These are phyloP conservation scores for Aegotheles bennettii DNA, from an alignment of 2,113 vertebrate genomes.

Conservation along the genomic window DNA sequence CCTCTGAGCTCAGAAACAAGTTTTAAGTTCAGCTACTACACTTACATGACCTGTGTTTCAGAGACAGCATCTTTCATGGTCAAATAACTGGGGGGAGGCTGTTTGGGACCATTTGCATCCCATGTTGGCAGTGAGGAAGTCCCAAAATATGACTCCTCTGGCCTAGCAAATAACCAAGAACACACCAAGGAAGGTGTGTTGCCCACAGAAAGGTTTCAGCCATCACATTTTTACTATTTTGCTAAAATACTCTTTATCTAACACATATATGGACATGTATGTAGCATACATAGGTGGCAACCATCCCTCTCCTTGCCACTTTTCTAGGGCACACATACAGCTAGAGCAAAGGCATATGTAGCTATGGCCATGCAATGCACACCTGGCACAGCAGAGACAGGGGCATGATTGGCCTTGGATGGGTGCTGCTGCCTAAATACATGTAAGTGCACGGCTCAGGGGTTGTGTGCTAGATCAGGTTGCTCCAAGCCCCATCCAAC, in stretches of 20 bases:
- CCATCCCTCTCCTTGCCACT: background rate
- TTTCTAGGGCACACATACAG: too few relatives aligned
- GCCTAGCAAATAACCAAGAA: background rate
- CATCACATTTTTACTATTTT: background rate
- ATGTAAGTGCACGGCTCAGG: rapidly evolving
- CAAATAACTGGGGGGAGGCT: background rate
- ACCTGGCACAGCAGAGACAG: background rate
- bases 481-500: too few relatives aligned
- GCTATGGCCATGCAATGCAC: rapidly evolving
- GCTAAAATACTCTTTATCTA: background rate
- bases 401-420: background rate
- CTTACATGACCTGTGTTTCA: background rate
- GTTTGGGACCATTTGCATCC: background rate
- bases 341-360: background rate
- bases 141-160: background rate
- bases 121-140: background rate
- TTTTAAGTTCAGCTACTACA: background rate
- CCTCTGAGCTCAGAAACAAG: background rate
- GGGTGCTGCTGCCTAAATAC: background rate
- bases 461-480: background rate
- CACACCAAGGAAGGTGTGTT: background rate
- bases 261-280: rapidly evolving
- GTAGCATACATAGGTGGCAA: rapidly evolving
- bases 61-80: background rate
- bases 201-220: background rate